A percentile compares a stretch with the other conserved stretches of the same genome.
These are phyloP conservation scores for Samia ricini DNA, from an alignment of 1,140 invertebrate genomes.

Conservation along the genomic window DNA sequence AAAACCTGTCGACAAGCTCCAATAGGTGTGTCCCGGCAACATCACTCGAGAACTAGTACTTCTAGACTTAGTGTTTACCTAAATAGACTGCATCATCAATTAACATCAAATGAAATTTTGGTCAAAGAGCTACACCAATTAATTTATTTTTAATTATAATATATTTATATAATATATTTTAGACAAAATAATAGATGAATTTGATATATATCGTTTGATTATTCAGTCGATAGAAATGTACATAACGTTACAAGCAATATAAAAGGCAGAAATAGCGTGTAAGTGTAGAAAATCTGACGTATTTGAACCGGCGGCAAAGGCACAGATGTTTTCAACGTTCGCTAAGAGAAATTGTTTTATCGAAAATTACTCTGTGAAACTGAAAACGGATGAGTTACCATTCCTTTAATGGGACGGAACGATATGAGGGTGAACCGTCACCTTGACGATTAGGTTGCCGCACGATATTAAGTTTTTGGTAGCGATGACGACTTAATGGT, in stretches of 20 bases:
- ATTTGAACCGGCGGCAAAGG: constrained; percentile 18
- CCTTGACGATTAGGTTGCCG: background rate
- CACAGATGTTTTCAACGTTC: constrained; percentile 43
- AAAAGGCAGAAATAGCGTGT: background rate
- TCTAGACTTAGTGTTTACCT: too few relatives aligned
- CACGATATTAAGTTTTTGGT: background rate
- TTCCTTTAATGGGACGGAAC: constrained; percentile 43
- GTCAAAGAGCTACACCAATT: too few relatives aligned
- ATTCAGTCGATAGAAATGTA: background rate
- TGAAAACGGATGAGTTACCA: constrained; percentile 45
- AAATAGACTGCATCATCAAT: too few relatives aligned
- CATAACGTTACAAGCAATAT: background rate
- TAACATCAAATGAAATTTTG: too few relatives aligned
- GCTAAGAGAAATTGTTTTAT: constrained; percentile 57
- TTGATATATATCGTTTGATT: background rate
- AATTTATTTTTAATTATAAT: too few relatives aligned
- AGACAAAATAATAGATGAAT: background rate
- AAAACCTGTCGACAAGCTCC: too few relatives aligned
- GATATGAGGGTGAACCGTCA: background rate
- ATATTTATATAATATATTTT: too few relatives aligned
- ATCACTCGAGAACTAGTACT: too few relatives aligned
- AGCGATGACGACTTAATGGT: too few relatives aligned
- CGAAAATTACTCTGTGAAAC: constrained; percentile 57
- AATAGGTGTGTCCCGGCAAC: too few relatives aligned
- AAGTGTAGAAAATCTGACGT: background rate